Base-by-base conservation (phyloP, 2,888 invertebrate species). In the Prionchulus punctatus region DNA sequence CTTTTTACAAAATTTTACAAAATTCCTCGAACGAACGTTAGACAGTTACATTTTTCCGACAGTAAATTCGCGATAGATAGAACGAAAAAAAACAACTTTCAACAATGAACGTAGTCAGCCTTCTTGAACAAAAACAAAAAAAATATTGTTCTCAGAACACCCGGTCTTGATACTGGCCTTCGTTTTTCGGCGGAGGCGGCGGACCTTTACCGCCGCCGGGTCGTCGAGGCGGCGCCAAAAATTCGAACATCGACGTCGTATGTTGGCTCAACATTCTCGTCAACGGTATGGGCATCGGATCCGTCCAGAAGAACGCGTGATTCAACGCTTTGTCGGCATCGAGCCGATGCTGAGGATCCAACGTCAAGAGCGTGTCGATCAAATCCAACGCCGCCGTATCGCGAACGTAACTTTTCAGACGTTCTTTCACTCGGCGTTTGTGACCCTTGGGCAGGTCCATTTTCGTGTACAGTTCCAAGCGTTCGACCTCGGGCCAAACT, bases 281-380 rank as follows among this genome's bases (percentile, higher is more conserved):
- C 50, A 76, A 65, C 56, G 72, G 73, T 25, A 61, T 61, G 1
- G 94, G 92, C 85, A 90, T 85, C 0, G 98, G 96, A 71, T 92
- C 90, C 2, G 85, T 86, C 90, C 91, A 98, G 76, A 98, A 98
- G 76, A 96, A 98, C 71, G 92, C 90, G 70, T 98, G 94, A 75
- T 92, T 90, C 1, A 98, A 72, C 0, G 94, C 91, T 0, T 85
- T 84, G 70, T 96, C 92, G 0, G 90, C 84, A 70, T 92, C 89
- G 56, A 76, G 79, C 58, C 90, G 76, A 71, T 88, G 88, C 1
- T 83, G 80, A 0, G 98, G 98, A 73, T 98, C 92, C 52, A 98
- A 73, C 7, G 86, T 85, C 48, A 98, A 74, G 25, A 98, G 75
- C 68, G 86, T 87, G 70, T 98, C 96, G 0, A 98, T 73, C 18